Percentiles rank a stretch among this genome's conserved stretches.
Evolutionary conservation across 2,888 invertebrate genomes (phyloP).

Genomic region (Anthrax anthrax): DNA sequence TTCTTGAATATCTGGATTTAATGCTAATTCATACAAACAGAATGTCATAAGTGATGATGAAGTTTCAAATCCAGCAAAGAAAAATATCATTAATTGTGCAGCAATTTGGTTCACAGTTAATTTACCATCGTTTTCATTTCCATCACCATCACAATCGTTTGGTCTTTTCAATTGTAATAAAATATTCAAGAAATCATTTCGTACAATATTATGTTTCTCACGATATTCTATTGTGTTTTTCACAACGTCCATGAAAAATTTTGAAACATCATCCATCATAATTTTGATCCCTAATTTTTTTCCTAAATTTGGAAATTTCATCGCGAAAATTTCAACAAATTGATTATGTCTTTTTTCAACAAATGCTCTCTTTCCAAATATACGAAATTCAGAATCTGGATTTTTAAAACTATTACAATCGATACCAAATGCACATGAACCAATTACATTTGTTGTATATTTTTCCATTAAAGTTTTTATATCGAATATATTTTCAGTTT

Average conservation of each 20-base stretch:
- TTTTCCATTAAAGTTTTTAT: conserved; percentile 33
- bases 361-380: conserved; percentile 16
- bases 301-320: conserved; percentile 3
- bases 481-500: conserved; percentile 30
- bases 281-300: background rate
- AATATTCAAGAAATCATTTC: conserved; percentile 21
- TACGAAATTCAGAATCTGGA: conserved; percentile 25
- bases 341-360: conserved; percentile 14
- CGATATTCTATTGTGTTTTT: conserved; percentile 19
- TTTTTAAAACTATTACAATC: conserved; percentile 34
- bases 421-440: conserved; percentile 36
- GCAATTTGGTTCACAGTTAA: conserved; percentile 17
- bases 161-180: conserved; percentile 16
- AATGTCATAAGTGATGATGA: conserved; percentile 32
- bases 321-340: background rate
- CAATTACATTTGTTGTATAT: conserved; percentile 38
- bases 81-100: conserved; percentile 35
- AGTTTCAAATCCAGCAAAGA: conserved; percentile 36
- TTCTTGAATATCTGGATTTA: conserved; percentile 31
- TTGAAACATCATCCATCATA: conserved; percentile 16
- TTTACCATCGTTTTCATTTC: background rate
- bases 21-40: conserved; percentile 28
- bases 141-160: conserved; percentile 6
- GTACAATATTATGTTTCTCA: conserved; percentile 15
- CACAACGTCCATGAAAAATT: conserved; percentile 30